phyloP scores from a whole-genome alignment of 2,888 invertebrate genomes.

The Catotricha subobsoleta region DNA sequence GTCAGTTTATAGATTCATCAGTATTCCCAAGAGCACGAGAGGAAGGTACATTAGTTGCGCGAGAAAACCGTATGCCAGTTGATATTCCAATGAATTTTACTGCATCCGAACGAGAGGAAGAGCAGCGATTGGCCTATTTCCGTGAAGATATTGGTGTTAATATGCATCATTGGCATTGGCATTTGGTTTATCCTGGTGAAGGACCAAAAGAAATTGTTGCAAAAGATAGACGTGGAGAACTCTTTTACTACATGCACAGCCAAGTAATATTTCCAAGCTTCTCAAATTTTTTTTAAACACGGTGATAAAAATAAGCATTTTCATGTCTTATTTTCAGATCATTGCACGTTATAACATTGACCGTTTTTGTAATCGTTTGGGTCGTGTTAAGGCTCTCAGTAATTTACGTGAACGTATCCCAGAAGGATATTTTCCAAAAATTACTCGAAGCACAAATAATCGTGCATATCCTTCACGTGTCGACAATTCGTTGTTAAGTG shows the following conservation, averaged over 20 bases:
- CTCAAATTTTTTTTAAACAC: neutral
- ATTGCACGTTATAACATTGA: slow-evolving; percentile 20
- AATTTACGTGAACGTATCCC: slow-evolving; percentile 50
- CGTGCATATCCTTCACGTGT: slow-evolving; percentile 57
- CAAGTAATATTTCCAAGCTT: slow-evolving; percentile 16
- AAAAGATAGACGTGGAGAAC: slow-evolving; percentile 60
- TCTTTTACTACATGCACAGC: slow-evolving; percentile 64
- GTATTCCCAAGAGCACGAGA: slow-evolving; percentile 51
- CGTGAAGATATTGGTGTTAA: slow-evolving; percentile 63
- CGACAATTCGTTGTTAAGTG: slow-evolving; percentile 37
- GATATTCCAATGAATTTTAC: slow-evolving; percentile 50
- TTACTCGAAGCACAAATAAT: slow-evolving; percentile 46
- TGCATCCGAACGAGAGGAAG: slow-evolving; percentile 45
- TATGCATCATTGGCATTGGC: slow-evolving; percentile 77
- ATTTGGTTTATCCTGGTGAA: slow-evolving; percentile 55
- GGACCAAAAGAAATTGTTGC: slow-evolving; percentile 40
- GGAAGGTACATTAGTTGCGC: slow-evolving; percentile 41
- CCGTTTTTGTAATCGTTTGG: slow-evolving; percentile 18
- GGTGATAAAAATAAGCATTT: neutral
- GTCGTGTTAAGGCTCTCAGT: slow-evolving; percentile 14
- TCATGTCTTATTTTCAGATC: neutral
- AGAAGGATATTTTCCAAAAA: slow-evolving; percentile 68
- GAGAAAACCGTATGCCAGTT: slow-evolving; percentile 32
- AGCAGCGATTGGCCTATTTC: slow-evolving; percentile 60
- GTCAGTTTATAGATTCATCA: slow-evolving; percentile 61